Conservation (phyloP, 2,797 vertebrate genomes). For the Lophius americanus region DNA sequence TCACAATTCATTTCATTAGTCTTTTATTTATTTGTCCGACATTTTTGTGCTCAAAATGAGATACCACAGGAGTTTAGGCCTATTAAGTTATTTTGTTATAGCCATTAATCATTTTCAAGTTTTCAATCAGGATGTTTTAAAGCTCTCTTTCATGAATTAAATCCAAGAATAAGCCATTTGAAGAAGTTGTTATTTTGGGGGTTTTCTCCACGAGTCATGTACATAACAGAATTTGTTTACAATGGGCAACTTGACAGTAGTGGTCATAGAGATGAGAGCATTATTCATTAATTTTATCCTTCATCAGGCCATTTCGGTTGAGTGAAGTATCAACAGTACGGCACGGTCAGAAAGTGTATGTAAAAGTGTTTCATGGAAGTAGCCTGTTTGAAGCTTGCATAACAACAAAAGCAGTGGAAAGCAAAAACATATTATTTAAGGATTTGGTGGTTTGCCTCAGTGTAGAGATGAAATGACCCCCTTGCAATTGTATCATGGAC, state of each 20-base stretch:
- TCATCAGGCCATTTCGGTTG: too few species aligned
- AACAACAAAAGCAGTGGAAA: neutral
- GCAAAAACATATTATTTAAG: neutral
- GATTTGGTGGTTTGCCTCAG: neutral
- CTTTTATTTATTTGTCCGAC: neutral
- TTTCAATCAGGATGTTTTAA: neutral
- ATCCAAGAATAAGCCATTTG: slow-evolving; percentile 15
- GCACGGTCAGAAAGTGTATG: too few species aligned
- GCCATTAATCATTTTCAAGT: neutral
- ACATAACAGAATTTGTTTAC: slow-evolving; percentile 1
- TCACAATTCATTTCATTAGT: too few species aligned
- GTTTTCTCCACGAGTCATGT: neutral
- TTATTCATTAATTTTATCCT: neutral
- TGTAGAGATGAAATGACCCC: neutral
- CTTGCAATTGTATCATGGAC: slow-evolving; percentile 16
- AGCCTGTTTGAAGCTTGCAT: neutral
- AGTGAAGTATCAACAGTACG: too few species aligned
- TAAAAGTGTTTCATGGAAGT: too few species aligned
- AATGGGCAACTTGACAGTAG: slow-evolving; percentile 15
- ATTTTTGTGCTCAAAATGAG: neutral
- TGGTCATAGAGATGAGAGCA: neutral
- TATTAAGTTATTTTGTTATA: too few species aligned
- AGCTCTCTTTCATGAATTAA: slow-evolving; percentile 2
- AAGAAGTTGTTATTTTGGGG: neutral
- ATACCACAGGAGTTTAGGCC: neutral